Base-by-base conservation (phyloP, 2,888 invertebrate species). In the Scaptomyza cyrtandrae region DNA sequence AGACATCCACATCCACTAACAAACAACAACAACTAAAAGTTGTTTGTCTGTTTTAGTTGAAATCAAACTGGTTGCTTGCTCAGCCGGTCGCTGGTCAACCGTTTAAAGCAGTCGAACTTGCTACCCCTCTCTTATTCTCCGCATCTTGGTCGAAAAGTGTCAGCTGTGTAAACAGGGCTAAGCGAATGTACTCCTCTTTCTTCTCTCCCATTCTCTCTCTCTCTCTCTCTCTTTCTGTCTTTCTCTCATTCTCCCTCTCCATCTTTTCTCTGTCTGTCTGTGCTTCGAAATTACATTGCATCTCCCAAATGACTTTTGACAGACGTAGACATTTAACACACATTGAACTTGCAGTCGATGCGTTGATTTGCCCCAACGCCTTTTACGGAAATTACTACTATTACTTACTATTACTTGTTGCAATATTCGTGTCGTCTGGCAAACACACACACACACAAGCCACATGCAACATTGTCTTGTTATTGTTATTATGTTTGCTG, bases 131-230 rank as follows among this genome's bases (percentile, higher is more conserved):
- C 39, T 35, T 11, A 6, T 11, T 13, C n/a, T 37, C 13, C 5
- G 6, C 43, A 6, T 6, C 16, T n/a, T 16, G 35, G 19, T n/a
- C 65, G 62, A 85, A 85, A 79, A 80, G 77, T 83, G 85, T 87
- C 85, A 87, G 87, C 83, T 85, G 83, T 82, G 87, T 78, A 82
- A 86, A 81, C 87, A 85, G 87, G 77, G 86, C 81, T 79, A 81
- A 78, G 69, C 69, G 78, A 73, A 64, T 54, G 54, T 57, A 58
- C 65, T 44, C 64, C 64, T 50, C 48, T 24, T 65, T 46, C 64
- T 62, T 50, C 48, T 24, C 24, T 24, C 24, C 24, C 24, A 24
- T 24, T 24, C 24, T 3, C 24, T 24, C 24, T 4, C 24, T 41
- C 27, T 3, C 10, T 13, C 19, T 39, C 44, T 43, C 48, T 7